These are phyloP conservation scores for Azemiops feae DNA, from an alignment of 2,113 vertebrate genomes.

Conservation along the genomic window DNA sequence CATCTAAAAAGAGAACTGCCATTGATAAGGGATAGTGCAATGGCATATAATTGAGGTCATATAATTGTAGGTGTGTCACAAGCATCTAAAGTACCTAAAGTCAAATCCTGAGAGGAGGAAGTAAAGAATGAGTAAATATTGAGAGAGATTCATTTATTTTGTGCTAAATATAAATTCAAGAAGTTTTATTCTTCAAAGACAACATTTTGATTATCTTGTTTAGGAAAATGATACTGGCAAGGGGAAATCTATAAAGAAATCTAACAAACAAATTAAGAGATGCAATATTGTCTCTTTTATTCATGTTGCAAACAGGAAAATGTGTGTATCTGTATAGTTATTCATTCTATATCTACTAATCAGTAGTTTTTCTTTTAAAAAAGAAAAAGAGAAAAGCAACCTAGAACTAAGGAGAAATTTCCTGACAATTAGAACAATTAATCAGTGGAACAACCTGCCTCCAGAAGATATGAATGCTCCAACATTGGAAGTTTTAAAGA, in stretches of 20 bases:
- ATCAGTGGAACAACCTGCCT: too few relatives aligned
- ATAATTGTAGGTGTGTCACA: background rate
- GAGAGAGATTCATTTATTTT: background rate
- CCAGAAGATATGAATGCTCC: too few relatives aligned
- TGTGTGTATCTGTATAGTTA: background rate
- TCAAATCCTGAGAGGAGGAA: background rate
- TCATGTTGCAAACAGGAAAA: background rate
- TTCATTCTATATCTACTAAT: background rate
- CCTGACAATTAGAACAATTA: too few relatives aligned
- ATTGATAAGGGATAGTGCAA: background rate
- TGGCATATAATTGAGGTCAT: background rate
- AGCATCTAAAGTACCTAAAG: background rate
- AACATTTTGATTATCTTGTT: background rate
- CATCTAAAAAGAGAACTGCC: background rate
- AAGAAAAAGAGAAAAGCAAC: background rate
- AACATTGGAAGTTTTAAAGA: too few relatives aligned
- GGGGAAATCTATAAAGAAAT: background rate
- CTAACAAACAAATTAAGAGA: background rate
- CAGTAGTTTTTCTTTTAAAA: background rate
- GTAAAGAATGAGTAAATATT: background rate
- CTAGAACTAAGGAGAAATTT: too few relatives aligned
- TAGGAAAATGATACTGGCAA: background rate
- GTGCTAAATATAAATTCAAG: background rate
- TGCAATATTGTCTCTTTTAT: background rate
- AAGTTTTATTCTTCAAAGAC: background rate